Evolutionary conservation across 2,888 invertebrate species (phyloP).

Genomic region (Dione vanillae): DNA sequence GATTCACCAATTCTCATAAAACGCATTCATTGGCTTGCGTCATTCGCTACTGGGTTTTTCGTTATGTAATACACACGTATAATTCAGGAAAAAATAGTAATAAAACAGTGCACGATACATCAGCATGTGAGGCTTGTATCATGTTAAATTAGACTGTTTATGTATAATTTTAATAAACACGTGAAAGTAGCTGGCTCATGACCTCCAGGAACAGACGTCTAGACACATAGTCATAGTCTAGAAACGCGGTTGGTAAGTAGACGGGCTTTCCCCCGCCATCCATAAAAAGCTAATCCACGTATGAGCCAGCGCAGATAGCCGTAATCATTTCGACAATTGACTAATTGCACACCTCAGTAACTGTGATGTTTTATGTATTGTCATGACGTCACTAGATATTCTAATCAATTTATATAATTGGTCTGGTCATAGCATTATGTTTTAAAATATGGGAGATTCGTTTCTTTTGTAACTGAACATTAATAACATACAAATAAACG

Average conservation of each 20-base stretch:
- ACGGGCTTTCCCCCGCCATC: slow-evolving; percentile 67
- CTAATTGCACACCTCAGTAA: slow-evolving; percentile 19
- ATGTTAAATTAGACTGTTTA: slow-evolving; percentile 33
- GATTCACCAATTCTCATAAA: slow-evolving; percentile 24
- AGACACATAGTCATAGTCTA: slow-evolving; percentile 79
- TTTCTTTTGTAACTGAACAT: too few species aligned
- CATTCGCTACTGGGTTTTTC: slow-evolving; percentile 24
- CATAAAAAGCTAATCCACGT: slow-evolving; percentile 58
- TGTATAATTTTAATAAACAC: slow-evolving; percentile 65
- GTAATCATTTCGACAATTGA: slow-evolving; percentile 48
- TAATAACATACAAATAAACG: too few species aligned
- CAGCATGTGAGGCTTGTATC: slow-evolving; percentile 29
- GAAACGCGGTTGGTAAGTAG: slow-evolving; percentile 70
- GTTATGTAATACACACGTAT: not conserved
- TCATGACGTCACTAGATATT: not conserved
- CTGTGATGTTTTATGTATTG: slow-evolving; percentile 2
- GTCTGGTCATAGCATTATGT: not conserved
- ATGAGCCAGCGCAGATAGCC: slow-evolving; percentile 54
- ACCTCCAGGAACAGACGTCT: slow-evolving; percentile 79
- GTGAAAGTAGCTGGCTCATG: slow-evolving; percentile 75
- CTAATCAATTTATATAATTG: not conserved
- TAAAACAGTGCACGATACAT: slow-evolving; percentile 13
- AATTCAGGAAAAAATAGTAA: slow-evolving; percentile 19
- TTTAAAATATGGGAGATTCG: not conserved
- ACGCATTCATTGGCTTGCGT: slow-evolving; percentile 3